Conservation (phyloP, 2,113 vertebrate species). For the Hipposideros armiger region DNA sequence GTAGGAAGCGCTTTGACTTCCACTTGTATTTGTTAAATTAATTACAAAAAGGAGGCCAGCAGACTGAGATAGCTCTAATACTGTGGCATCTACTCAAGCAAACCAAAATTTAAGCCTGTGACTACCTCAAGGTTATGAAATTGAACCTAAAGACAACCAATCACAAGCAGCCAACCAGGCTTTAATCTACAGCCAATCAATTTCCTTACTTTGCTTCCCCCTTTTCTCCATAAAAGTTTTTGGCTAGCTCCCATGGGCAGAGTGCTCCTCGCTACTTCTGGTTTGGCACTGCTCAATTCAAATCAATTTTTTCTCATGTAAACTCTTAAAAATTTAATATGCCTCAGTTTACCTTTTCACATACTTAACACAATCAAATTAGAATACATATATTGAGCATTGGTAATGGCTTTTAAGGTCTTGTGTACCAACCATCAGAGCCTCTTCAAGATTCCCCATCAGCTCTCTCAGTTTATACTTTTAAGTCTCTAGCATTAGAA, state of each 20-base stretch:
- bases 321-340: neutral
- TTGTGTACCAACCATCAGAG: neutral
- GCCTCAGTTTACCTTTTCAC: conserved; percentile 23
- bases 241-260: neutral
- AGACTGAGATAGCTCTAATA: neutral
- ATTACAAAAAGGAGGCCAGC: neutral
- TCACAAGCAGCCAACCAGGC: neutral
- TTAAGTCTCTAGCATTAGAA: neutral
- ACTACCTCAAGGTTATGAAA: neutral
- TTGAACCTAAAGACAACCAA: neutral
- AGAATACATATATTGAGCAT: neutral
- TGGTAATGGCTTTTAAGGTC: neutral
- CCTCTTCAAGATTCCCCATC: neutral
- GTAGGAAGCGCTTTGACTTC: conserved; percentile 10
- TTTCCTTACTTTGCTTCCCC: neutral
- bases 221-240: neutral
- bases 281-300: neutral
- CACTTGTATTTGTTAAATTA: neutral
- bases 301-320: neutral
- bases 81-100: neutral
- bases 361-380: neutral
- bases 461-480: neutral
- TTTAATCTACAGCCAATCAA: neutral
- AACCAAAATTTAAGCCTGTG: neutral
- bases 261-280: neutral